A percentile compares a stretch with the other conserved stretches of the same genome.
These are phyloP conservation scores for Tupaia chinensis DNA, from an alignment of 2,113 vertebrate genomes.

Conservation along the genomic window DNA sequence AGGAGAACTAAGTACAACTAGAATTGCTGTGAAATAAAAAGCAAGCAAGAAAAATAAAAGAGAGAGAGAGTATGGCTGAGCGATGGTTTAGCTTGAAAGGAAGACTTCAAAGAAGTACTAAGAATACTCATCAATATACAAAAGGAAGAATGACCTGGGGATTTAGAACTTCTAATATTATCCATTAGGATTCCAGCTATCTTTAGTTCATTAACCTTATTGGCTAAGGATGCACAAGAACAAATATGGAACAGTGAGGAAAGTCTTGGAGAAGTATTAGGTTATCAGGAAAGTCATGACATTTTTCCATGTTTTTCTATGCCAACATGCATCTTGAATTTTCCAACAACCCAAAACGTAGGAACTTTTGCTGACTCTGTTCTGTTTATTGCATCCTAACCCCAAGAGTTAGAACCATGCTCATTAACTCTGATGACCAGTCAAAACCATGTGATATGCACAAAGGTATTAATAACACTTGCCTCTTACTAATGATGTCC, in stretches of 20 bases:
- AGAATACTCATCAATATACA: not conserved
- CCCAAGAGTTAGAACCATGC: not conserved
- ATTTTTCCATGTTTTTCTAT: no score
- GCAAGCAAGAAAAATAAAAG: not conserved
- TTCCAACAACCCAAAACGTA: not conserved
- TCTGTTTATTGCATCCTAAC: not conserved
- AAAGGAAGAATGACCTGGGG: not conserved
- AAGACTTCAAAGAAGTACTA: not conserved
- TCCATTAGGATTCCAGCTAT: conserved; percentile 15
- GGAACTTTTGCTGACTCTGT: not conserved
- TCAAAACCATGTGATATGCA: not conserved
- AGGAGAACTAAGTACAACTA: not conserved
- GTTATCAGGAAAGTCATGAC: no score
- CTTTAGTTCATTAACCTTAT: not conserved
- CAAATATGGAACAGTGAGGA: not conserved
- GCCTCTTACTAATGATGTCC: not conserved
- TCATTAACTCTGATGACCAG: not conserved
- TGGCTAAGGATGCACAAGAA: not conserved
- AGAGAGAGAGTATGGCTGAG: not conserved
- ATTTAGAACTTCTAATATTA: not conserved
- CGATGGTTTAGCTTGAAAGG: not conserved
- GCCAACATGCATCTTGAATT: no score
- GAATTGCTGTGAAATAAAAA: not conserved
- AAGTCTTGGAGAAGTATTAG: not conserved
- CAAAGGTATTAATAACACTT: not conserved